These are phyloP conservation scores for Drosophila pegasa DNA, from an alignment of 2,888 invertebrate species.

Conservation along the genomic window DNA sequence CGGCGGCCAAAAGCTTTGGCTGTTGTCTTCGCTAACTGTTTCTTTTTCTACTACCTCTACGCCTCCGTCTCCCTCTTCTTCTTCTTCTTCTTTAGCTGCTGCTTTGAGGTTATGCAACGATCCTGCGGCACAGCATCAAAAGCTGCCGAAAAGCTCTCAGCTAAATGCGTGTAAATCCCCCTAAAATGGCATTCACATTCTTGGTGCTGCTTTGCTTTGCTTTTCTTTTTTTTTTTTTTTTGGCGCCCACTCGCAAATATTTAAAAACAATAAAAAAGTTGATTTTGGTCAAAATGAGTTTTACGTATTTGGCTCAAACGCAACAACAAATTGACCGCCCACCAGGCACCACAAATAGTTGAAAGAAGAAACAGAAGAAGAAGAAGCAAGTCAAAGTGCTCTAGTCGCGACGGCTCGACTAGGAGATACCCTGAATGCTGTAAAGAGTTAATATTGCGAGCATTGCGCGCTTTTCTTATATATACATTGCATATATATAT, in stretches of 20 bases:
- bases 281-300: slow-evolving; percentile 77
- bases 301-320: slow-evolving; percentile 61
- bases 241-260: slow-evolving; percentile 55
- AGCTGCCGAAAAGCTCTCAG: slow-evolving; percentile 2
- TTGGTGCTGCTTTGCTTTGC: slow-evolving; percentile 31
- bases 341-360: slow-evolving; percentile 27
- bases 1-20: slow-evolving; percentile 19
- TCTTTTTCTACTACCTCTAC: neutral
- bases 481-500: too few species aligned
- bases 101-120: slow-evolving; percentile 8
- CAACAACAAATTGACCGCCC: slow-evolving; percentile 39
- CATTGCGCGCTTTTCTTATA: too few species aligned
- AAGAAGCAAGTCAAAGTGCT: too few species aligned
- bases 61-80: too few species aligned
- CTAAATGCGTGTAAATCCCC: slow-evolving; percentile 11
- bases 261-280: slow-evolving; percentile 34
- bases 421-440: too few species aligned
- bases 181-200: slow-evolving; percentile 13
- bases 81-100: too few species aligned
- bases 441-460: too few species aligned
- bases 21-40: slow-evolving; percentile 26
- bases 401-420: too few species aligned
- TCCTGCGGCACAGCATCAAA: neutral
- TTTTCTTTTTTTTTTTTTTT: too few species aligned
- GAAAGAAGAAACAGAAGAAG: slow-evolving; percentile 30